These are phyloP conservation scores for Trichomalopsis sarcophagae DNA, from an alignment of 1,140 invertebrate species.

Conservation along the genomic window DNA sequence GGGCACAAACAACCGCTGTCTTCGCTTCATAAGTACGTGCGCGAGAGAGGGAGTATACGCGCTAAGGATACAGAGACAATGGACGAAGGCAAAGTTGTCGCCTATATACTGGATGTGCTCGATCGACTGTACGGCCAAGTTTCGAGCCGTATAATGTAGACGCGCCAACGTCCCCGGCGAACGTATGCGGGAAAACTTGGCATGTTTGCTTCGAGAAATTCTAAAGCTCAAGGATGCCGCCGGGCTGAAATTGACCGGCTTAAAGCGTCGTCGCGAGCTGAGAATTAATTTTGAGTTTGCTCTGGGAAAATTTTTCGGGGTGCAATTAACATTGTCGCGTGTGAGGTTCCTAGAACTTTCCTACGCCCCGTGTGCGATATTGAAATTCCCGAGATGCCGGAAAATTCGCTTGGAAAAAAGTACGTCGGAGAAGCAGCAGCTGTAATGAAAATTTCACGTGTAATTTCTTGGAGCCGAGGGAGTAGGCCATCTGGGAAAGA, in stretches of 20 bases:
- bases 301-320: neutral
- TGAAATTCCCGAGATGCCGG: neutral
- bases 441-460: neutral
- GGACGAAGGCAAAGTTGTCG: conserved; percentile 6
- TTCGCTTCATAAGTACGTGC: neutral
- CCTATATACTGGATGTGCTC: neutral
- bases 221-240: neutral
- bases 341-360: neutral
- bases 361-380: neutral
- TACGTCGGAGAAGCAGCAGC: neutral
- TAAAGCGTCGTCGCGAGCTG: neutral
- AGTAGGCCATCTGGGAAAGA: neutral
- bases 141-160: neutral
- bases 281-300: too few species aligned
- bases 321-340: neutral
- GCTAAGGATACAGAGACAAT: conserved; percentile 13
- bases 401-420: too few species aligned
- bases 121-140: neutral
- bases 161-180: too few species aligned
- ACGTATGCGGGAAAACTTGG: neutral
- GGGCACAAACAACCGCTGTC: conserved; percentile 16
- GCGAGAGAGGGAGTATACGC: too few species aligned
- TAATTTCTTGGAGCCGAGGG: neutral
- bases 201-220: too few species aligned
- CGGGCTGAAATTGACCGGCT: neutral